Percentiles rank a stretch among this genome's conserved stretches.
Evolutionary conservation across 2,113 vertebrate genomes (phyloP).

Genomic region (Galeopterus variegatus): DNA sequence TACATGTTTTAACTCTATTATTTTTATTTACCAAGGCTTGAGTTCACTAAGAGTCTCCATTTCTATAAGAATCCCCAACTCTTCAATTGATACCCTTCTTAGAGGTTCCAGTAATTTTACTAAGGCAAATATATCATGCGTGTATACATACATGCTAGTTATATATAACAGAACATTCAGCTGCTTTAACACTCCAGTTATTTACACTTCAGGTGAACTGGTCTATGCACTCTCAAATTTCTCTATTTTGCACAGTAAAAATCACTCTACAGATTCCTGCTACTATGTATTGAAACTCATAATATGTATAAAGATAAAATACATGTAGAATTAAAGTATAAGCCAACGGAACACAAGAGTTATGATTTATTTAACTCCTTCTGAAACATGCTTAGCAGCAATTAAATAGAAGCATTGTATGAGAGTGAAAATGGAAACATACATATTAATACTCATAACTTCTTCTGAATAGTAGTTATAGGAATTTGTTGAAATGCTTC

Average conservation of each 20-base stretch:
- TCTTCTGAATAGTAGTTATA: neutral
- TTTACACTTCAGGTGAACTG: neutral
- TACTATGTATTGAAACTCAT: slow-evolving; percentile 42
- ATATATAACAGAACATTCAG: neutral
- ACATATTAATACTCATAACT: neutral
- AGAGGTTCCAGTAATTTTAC: slow-evolving; percentile 2
- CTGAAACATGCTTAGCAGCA: neutral
- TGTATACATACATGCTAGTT: neutral
- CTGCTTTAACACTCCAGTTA: neutral
- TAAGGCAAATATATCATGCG: neutral
- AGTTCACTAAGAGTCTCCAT: neutral
- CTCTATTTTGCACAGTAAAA: slow-evolving; percentile 14
- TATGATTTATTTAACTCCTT: slow-evolving; percentile 43
- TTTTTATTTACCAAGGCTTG: neutral
- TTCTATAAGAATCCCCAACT: neutral
- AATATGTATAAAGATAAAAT: slow-evolving; percentile 44
- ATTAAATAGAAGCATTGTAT: slow-evolving; percentile 10
- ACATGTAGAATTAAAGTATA: slow-evolving; percentile 48
- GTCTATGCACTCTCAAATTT: slow-evolving; percentile 32
- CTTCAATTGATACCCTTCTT: neutral
- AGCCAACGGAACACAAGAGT: neutral
- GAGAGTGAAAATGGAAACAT: slow-evolving; percentile 10
- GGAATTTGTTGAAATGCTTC: slow-evolving; percentile 41
- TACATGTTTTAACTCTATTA: neutral
- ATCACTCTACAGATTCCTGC: neutral